Percentiles rank a stretch among this genome's conserved stretches.
phyloP scores from a whole-genome alignment of 2,797 vertebrate genomes.

The Neomorphus geoffroyi region DNA sequence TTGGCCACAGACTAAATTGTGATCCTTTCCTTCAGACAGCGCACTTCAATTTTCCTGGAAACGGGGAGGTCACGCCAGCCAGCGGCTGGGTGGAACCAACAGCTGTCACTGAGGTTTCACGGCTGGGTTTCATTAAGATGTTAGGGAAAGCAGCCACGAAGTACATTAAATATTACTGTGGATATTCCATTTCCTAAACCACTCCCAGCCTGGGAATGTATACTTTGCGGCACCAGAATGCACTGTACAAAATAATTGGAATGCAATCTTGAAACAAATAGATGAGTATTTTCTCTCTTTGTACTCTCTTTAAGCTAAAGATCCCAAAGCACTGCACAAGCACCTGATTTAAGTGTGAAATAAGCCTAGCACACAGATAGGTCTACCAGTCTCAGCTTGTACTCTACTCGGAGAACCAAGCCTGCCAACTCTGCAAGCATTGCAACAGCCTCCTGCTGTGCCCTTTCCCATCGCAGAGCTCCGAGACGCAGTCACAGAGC shows the following conservation, averaged over 20 bases:
- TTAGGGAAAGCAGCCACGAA: not conserved
- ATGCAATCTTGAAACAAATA: not conserved
- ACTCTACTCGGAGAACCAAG: not conserved
- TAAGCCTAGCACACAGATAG: not conserved
- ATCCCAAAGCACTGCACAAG: not conserved
- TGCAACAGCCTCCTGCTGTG: no score
- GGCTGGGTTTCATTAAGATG: not conserved
- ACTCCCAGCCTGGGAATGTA: not conserved
- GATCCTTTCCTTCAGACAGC: not conserved
- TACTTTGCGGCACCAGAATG: not conserved
- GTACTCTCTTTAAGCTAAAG: not conserved
- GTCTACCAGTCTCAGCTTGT: not conserved
- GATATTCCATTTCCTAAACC: not conserved
- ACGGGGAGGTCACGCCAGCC: rapidly evolving
- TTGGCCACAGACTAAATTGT: not conserved
- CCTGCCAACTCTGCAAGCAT: not conserved
- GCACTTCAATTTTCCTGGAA: not conserved
- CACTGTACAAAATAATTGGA: not conserved
- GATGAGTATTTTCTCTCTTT: not conserved
- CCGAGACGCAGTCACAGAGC: not conserved
- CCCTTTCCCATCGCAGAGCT: not conserved
- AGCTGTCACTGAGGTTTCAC: not conserved
- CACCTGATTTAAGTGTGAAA: not conserved
- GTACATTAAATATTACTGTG: not conserved
- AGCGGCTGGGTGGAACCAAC: not conserved